Evolutionary conservation across 1,140 invertebrate genomes (phyloP).

Genomic region (Idris sp.): DNA sequence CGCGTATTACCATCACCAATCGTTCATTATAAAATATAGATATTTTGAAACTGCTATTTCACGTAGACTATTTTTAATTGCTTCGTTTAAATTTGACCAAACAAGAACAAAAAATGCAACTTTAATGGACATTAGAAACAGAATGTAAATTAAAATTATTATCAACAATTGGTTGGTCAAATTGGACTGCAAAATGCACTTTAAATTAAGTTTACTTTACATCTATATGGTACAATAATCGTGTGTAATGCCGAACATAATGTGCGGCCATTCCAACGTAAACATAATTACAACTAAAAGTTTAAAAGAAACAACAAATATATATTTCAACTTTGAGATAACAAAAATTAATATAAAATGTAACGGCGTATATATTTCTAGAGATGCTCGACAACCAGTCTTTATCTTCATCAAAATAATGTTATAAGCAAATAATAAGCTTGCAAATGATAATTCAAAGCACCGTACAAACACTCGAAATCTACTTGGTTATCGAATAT

Average conservation of each 20-base stretch:
- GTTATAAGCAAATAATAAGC: constrained; percentile 71
- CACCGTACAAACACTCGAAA: constrained; percentile 70
- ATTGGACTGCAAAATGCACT: constrained; percentile 46
- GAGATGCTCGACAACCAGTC: constrained; percentile 48
- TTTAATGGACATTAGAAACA: constrained; percentile 1
- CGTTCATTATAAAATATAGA: constrained; percentile 51
- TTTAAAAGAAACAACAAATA: constrained; percentile 58
- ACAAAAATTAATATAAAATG: too few relatives aligned
- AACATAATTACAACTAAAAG: constrained; percentile 60
- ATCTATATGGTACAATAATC: constrained; percentile 46
- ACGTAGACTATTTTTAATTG: constrained; percentile 34
- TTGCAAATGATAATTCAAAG: constrained; percentile 72
- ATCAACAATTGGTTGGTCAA: constrained; percentile 23
- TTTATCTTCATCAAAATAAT: constrained; percentile 55
- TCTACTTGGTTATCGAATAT: constrained; percentile 69
- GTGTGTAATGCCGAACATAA: constrained; percentile 69
- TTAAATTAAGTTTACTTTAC: constrained; percentile 26
- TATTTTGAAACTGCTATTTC: constrained; percentile 60
- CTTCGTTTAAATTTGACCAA: constrained; percentile 36
- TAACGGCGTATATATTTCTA: constrained; percentile 44
- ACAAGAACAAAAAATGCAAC: constrained; percentile 18
- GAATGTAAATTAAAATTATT: background rate
- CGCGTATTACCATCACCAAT: constrained; percentile 69
- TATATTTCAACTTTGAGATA: constrained; percentile 44
- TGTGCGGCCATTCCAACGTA: constrained; percentile 73